These are phyloP conservation scores for Rousettus madagascariensis DNA, from an alignment of 2,797 vertebrate species.

Conservation along the genomic window DNA sequence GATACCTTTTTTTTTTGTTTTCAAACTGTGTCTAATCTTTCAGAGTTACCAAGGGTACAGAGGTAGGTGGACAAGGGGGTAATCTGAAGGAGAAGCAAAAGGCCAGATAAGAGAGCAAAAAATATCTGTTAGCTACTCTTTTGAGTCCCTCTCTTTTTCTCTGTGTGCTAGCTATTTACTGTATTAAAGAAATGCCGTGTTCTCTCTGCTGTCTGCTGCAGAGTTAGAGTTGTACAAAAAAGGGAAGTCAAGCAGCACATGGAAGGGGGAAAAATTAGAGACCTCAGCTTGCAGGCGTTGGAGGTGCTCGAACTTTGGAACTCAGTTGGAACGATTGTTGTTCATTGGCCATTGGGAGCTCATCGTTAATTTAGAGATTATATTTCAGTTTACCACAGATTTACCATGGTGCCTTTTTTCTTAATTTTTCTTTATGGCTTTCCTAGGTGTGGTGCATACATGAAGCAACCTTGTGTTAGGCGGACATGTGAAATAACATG, in stretches of 20 bases:
- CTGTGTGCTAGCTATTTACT: slow-evolving; percentile 43
- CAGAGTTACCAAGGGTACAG: not conserved
- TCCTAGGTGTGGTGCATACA: not conserved
- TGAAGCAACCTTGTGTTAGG: not conserved
- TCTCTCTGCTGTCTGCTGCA: slow-evolving; percentile 41
- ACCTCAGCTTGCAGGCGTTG: not conserved
- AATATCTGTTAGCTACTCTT: slow-evolving; percentile 28
- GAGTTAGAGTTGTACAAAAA: slow-evolving; percentile 50
- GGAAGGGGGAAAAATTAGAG: slow-evolving; percentile 39
- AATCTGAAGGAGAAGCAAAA: slow-evolving; percentile 39
- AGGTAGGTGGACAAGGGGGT: not conserved
- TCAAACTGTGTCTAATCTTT: slow-evolving; percentile 33
- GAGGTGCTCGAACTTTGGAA: slow-evolving; percentile 7
- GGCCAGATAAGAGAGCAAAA: slow-evolving; percentile 20
- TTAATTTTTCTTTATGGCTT: slow-evolving; percentile 34
- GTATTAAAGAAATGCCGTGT: slow-evolving; percentile 45
- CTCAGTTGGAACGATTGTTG: slow-evolving; percentile 20
- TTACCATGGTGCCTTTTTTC: not conserved
- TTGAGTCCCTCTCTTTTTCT: not conserved
- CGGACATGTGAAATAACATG: slow-evolving; percentile 25
- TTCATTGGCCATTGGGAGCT: slow-evolving; percentile 22
- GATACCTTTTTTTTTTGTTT: not conserved
- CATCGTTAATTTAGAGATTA: slow-evolving; percentile 13
- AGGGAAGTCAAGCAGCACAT: slow-evolving; percentile 50
- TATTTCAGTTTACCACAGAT: not conserved